phyloP scores from a whole-genome alignment of 2,797 vertebrate genomes.

The Xyrichtys novacula region DNA sequence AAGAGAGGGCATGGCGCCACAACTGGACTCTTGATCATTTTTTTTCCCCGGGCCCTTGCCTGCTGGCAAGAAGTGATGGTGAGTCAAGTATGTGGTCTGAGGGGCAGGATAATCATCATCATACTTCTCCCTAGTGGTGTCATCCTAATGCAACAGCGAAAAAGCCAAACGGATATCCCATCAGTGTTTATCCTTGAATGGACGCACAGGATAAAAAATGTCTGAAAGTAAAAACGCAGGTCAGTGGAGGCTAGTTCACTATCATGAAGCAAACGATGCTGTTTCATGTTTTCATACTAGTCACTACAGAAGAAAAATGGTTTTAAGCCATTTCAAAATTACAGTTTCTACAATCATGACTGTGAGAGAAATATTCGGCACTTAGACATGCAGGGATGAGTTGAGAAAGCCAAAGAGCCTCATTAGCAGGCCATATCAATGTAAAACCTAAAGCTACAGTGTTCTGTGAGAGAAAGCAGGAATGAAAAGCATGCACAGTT shows the following conservation, averaged over 20 bases:
- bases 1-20: constrained; percentile 21
- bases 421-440: constrained; percentile 19
- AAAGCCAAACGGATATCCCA: constrained; percentile 20
- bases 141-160: constrained; percentile 32
- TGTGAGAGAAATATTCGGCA: constrained; percentile 3
- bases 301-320: constrained; percentile 20
- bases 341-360: constrained; percentile 5
- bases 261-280: constrained; percentile 25
- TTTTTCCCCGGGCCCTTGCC: constrained; percentile 16
- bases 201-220: constrained; percentile 44
- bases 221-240: constrained; percentile 42
- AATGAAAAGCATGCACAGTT: constrained; percentile 9
- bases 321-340: constrained; percentile 5
- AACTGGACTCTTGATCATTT: constrained; percentile 33
- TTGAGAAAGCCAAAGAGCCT: constrained; percentile 5
- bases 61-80: constrained; percentile 21
- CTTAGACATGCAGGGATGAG: constrained; percentile 30
- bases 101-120: constrained; percentile 18
- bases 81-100: constrained; percentile 33
- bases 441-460: constrained; percentile 1
- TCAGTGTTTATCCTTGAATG: constrained; percentile 45
- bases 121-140: constrained; percentile 11
- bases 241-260: constrained; percentile 25
- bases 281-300: constrained; percentile 22
- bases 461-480: constrained; percentile 3